These are phyloP conservation scores for Otus sunia DNA, from an alignment of 2,113 vertebrate genomes.

Conservation along the genomic window DNA sequence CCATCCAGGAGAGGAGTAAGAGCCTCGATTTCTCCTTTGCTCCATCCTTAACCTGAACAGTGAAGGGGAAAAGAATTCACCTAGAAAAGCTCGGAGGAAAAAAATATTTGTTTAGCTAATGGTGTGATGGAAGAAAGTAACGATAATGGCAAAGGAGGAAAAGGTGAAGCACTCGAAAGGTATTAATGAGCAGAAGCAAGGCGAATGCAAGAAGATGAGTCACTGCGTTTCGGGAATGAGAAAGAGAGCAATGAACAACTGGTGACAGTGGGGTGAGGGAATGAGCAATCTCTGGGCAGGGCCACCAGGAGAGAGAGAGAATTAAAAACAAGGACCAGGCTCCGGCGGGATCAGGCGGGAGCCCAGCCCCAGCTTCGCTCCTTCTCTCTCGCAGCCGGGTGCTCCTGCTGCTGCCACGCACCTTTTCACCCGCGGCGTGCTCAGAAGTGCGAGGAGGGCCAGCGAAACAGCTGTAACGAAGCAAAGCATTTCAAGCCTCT, in stretches of 20 bases:
- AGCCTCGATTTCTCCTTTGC: not conserved
- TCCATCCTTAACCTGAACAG: not conserved
- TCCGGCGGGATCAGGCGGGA: rapidly evolving
- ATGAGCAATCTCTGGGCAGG: slow-evolving; percentile 15
- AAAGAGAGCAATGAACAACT: not conserved
- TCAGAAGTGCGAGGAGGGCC: rapidly evolving
- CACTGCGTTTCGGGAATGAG: not conserved
- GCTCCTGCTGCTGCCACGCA: not conserved
- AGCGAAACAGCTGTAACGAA: not conserved
- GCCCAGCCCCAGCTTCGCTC: not conserved
- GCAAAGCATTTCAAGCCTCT: not conserved
- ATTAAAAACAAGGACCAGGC: not conserved
- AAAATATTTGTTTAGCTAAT: not conserved
- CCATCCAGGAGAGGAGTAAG: not conserved
- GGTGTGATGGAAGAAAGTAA: not conserved
- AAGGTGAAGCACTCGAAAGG: not conserved
- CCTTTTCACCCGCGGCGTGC: rapidly evolving
- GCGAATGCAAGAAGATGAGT: not conserved
- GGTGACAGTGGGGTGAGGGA: slow-evolving; percentile 28
- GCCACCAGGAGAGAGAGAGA: not conserved
- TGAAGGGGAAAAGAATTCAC: not conserved
- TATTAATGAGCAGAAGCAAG: not conserved
- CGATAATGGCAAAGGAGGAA: not conserved
- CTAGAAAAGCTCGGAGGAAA: not conserved
- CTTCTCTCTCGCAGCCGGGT: not conserved